Percentiles rank a stretch among this genome's conserved stretches.
phyloP scores from a whole-genome alignment of 2,888 invertebrate genomes.

The Pelosia muscerda region DNA sequence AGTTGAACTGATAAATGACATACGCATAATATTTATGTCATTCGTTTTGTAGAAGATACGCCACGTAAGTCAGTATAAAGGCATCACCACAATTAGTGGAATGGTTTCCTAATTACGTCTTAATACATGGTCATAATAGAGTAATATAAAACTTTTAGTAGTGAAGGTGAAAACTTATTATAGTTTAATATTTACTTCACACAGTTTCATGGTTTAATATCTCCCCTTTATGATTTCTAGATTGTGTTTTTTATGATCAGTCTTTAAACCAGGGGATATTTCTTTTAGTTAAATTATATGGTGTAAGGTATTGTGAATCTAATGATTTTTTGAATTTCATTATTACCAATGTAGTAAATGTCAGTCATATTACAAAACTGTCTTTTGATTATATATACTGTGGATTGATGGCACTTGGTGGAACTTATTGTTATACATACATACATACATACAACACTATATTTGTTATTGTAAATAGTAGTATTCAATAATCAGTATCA shows the following conservation, averaged over 20 bases:
- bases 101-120: constrained; percentile 17
- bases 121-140: constrained; percentile 5
- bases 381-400: too few species aligned
- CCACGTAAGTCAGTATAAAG: not conserved
- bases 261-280: constrained; percentile 25
- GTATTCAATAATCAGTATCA: too few species aligned
- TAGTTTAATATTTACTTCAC: constrained; percentile 6
- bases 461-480: too few species aligned
- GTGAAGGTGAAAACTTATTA: constrained; percentile 17
- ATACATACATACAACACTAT: too few species aligned
- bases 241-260: constrained; percentile 31
- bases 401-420: too few species aligned
- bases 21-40: too few species aligned
- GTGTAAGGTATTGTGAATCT: constrained; percentile 12
- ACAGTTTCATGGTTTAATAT: constrained; percentile 20
- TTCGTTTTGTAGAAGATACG: too few species aligned
- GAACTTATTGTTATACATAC: too few species aligned
- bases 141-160: constrained; percentile 13
- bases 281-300: constrained; percentile 22
- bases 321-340: constrained; percentile 4
- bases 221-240: constrained; percentile 24
- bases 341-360: constrained; percentile 3
- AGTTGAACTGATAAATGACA: not conserved
- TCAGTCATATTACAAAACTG: constrained; percentile 5
- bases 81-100: not conserved